Evolutionary conservation across 2,113 vertebrate genomes (phyloP).

Genomic region (Gallinago paraguaiae): DNA sequence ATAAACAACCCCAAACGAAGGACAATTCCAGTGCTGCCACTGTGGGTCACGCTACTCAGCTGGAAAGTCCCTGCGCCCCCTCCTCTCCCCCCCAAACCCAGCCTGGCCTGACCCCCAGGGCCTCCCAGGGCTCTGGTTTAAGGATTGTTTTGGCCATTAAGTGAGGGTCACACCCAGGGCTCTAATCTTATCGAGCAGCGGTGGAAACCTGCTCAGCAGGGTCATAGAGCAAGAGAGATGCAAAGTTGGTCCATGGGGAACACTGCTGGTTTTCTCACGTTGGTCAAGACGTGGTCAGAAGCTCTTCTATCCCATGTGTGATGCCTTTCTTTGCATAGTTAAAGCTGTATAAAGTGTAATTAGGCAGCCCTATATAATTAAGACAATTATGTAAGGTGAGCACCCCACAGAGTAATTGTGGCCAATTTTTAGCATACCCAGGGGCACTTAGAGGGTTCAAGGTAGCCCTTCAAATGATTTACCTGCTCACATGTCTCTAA

Average conservation of each 20-base stretch:
- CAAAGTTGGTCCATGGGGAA: neutral
- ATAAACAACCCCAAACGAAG: neutral
- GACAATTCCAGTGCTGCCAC: neutral
- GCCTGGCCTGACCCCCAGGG: neutral
- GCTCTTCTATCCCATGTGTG: neutral
- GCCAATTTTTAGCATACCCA: slow-evolving; percentile 42
- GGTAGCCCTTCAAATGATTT: neutral
- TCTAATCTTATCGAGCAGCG: neutral
- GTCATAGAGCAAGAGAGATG: neutral
- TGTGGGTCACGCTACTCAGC: neutral
- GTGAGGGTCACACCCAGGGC: neutral
- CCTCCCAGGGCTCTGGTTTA: neutral
- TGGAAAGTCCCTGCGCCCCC: neutral
- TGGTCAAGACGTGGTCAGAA: neutral
- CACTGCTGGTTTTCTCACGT: neutral
- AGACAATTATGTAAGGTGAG: slow-evolving; percentile 5
- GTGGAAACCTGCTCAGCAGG: neutral
- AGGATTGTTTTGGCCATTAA: neutral
- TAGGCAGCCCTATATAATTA: slow-evolving; percentile 19
- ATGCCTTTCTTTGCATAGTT: slow-evolving; percentile 6
- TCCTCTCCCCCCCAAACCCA: no score
- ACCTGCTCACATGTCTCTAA: neutral
- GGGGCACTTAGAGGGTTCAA: neutral
- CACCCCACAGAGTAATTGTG: slow-evolving; percentile 8
- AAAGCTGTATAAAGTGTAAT: neutral